Percentiles rank a stretch among this genome's conserved stretches.
phyloP scores from a whole-genome alignment of 1,140 invertebrate genomes.

The Neodiprion pinetum region DNA sequence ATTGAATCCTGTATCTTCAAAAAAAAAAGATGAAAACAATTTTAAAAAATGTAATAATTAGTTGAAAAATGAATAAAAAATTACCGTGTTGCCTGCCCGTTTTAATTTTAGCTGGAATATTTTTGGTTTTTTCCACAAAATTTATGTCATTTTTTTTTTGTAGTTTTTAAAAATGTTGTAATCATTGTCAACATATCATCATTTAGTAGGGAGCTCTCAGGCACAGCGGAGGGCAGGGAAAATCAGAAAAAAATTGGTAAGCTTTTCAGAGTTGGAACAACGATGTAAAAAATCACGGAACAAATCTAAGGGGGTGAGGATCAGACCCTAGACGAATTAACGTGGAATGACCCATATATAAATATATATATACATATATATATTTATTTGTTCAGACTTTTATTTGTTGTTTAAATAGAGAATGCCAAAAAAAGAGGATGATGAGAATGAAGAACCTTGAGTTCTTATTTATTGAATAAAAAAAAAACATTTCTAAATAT shows the following conservation, averaged over 20 bases:
- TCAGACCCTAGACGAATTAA: no score
- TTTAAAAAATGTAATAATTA: not conserved
- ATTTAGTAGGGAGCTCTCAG: not conserved
- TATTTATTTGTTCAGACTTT: no score
- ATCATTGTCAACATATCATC: not conserved
- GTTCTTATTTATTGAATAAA: not conserved
- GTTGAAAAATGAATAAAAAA: conserved; percentile 9
- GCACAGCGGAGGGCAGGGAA: not conserved
- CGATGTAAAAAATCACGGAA: no score
- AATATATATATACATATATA: no score
- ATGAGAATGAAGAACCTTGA: not conserved
- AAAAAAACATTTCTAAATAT: not conserved
- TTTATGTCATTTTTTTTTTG: not conserved
- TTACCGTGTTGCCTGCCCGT: not conserved
- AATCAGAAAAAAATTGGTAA: not conserved
- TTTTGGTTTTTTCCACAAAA: no score
- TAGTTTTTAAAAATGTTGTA: not conserved
- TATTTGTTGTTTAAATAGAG: no score
- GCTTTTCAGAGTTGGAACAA: not conserved
- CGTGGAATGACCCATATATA: no score
- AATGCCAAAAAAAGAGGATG: not conserved
- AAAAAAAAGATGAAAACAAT: not conserved
- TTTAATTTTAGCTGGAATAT: no score
- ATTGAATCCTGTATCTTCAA: no score
- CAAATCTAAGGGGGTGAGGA: no score